Evolutionary conservation across 2,797 vertebrate genomes (phyloP).

Genomic region (Dipus sagitta): DNA sequence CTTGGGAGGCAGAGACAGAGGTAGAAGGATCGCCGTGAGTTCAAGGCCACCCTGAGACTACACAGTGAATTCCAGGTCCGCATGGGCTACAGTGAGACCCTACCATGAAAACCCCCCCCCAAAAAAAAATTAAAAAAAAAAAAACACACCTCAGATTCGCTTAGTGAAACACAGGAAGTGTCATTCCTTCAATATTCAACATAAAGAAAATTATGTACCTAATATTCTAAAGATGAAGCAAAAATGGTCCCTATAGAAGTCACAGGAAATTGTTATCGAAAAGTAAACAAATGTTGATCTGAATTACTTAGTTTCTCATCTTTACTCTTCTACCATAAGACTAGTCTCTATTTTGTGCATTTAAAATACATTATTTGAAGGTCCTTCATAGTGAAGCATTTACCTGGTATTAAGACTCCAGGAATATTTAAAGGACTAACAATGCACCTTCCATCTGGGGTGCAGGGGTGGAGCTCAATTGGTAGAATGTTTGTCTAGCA

Average conservation of each 20-base stretch:
- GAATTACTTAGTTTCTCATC: constrained; percentile 21
- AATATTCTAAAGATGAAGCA: constrained; percentile 52
- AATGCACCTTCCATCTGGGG: not conserved
- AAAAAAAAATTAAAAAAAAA: too few relatives aligned
- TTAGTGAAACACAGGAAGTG: not conserved
- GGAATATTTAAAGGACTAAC: constrained; percentile 4
- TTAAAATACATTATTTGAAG: not conserved
- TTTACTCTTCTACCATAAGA: constrained; percentile 2
- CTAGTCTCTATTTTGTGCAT: constrained; percentile 5
- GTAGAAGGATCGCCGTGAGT: too few relatives aligned
- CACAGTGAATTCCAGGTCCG: too few relatives aligned
- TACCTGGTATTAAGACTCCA: not conserved
- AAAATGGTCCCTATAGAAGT: not conserved
- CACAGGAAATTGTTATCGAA: not conserved
- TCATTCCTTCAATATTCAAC: not conserved
- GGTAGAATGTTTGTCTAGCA: not conserved
- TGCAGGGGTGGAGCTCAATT: not conserved
- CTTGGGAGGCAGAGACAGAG: too few relatives aligned
- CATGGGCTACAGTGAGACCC: too few relatives aligned
- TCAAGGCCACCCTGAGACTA: too few relatives aligned
- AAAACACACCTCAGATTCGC: not conserved
- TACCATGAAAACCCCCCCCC: too few relatives aligned
- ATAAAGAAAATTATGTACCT: not conserved
- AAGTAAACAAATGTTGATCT: constrained; percentile 19
- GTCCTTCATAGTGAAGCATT: constrained; percentile 1